Conservation (phyloP, 2,888 invertebrate genomes). For the Himalopsyche japonica region DNA sequence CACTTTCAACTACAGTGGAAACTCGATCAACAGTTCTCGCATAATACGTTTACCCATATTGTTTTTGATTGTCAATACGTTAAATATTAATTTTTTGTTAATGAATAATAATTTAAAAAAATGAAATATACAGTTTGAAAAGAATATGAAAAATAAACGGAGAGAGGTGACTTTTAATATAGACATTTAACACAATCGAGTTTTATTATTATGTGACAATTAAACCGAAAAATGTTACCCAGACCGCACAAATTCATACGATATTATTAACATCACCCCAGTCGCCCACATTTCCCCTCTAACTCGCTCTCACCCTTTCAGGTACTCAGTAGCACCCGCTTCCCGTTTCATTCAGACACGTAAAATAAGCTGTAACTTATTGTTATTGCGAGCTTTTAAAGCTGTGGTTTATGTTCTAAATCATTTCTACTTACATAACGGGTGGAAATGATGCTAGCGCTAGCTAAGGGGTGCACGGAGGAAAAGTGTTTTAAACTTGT, state of each 20-base stretch:
- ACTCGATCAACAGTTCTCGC: too few relatives aligned
- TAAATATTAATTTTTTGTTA: too few relatives aligned
- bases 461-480: conserved; percentile 8
- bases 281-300: neutral
- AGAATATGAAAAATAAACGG: too few relatives aligned
- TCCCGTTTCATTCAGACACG: conserved; percentile 41
- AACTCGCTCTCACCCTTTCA: conserved; percentile 1
- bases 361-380: conserved; percentile 59
- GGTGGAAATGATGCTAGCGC: conserved; percentile 4
- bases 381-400: conserved; percentile 60
- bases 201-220: too few relatives aligned
- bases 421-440: conserved; percentile 40
- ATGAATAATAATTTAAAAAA: too few relatives aligned
- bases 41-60: too few relatives aligned
- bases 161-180: too few relatives aligned
- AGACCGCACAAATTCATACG: conserved; percentile 9
- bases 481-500: neutral
- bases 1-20: too few relatives aligned
- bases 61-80: too few relatives aligned
- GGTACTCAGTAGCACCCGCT: conserved; percentile 6
- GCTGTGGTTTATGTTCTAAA: conserved; percentile 57
- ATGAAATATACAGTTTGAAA: too few relatives aligned
- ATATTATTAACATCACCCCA: conserved; percentile 9
- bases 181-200: too few relatives aligned
- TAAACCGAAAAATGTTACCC: neutral